A percentile compares a stretch with the other conserved stretches of the same genome.
phyloP scores from a whole-genome alignment of 2,797 vertebrate species.

The Cynodonichthys magdalenae region DNA sequence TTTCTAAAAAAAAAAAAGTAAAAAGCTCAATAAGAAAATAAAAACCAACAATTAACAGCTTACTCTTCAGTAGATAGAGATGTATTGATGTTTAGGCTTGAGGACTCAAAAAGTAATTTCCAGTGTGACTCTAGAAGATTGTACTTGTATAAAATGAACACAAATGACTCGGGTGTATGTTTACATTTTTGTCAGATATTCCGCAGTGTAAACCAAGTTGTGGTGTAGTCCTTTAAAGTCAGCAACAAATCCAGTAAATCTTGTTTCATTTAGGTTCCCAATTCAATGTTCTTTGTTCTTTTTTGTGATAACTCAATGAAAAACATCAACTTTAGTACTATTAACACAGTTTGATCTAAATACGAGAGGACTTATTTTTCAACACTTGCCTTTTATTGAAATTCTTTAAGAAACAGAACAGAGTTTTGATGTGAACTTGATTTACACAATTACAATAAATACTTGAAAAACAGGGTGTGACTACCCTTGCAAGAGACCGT shows the following conservation, averaged over 20 bases:
- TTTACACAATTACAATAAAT: not conserved
- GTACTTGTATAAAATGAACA: not conserved
- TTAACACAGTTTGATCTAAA: not conserved
- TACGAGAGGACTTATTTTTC: conserved; percentile 5
- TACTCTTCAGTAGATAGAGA: not conserved
- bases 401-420: not conserved
- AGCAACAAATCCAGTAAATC: not conserved
- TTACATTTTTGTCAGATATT: not conserved
- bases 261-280: conserved; percentile 10
- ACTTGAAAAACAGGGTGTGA: not conserved
- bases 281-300: conserved; percentile 3
- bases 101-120: not conserved
- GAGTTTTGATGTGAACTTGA: not conserved
- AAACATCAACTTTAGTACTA: not conserved
- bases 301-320: not conserved
- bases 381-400: conserved; percentile 1
- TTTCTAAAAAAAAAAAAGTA: no score
- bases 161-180: not conserved
- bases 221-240: not conserved
- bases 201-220: not conserved
- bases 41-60: not conserved
- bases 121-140: conserved; percentile 7
- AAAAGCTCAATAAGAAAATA: conserved; percentile 22
- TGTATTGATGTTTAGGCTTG: not conserved
- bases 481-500: not conserved